Conservation (phyloP, 1,140 invertebrate genomes). For the Sycophaga agraensis region DNA sequence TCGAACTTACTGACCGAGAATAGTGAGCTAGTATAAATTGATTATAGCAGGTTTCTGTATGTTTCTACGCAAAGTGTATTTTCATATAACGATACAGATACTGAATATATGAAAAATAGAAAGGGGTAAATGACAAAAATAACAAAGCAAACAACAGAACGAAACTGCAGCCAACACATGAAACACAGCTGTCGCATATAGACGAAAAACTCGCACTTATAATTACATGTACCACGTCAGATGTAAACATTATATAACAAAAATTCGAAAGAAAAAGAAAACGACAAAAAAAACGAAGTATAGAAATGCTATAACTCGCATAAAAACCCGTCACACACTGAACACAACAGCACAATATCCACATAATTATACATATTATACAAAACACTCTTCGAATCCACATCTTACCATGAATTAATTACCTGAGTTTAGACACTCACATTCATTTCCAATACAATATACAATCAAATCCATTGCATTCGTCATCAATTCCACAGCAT, state of each 20-base stretch:
- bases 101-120: conserved; percentile 2
- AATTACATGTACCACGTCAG: conserved; percentile 25
- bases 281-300: conserved; percentile 16
- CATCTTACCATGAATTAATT: background rate
- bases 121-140: conserved; percentile 4
- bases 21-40: background rate
- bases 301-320: conserved; percentile 14
- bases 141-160: conserved; percentile 6
- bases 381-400: conserved; percentile 4
- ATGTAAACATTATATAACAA: conserved; percentile 21
- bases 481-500: background rate
- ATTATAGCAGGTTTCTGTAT: conserved; percentile 24
- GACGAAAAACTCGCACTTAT: conserved; percentile 26
- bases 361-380: conserved; percentile 17
- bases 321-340: conserved; percentile 24
- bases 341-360: conserved; percentile 20
- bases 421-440: background rate
- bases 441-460: background rate
- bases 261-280: conserved; percentile 18
- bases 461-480: background rate
- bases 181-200: conserved; percentile 18
- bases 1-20: too few species aligned
- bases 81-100: conserved; percentile 15
- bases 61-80: conserved; percentile 27
- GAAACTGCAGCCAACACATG: conserved; percentile 12